These are phyloP conservation scores for Chrysocyon brachyurus DNA, from an alignment of 2,797 vertebrate genomes.

Conservation along the genomic window DNA sequence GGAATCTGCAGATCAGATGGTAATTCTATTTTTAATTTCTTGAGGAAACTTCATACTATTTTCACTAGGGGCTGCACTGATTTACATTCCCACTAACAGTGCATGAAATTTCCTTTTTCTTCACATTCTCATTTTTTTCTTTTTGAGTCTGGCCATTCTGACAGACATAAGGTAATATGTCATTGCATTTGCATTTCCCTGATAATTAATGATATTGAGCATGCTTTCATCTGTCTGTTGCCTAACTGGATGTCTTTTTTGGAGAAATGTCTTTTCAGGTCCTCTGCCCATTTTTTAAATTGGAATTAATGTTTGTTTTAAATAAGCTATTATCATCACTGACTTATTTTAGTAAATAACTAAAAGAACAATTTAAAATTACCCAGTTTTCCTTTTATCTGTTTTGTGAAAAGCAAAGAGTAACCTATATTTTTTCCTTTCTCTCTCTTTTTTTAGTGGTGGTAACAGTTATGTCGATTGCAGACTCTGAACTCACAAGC, in stretches of 20 bases:
- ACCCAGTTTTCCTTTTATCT: not conserved
- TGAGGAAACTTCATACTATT: not conserved
- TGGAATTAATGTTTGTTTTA: not conserved
- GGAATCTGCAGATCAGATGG: not conserved
- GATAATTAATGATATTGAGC: not conserved
- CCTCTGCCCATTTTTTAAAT: not conserved
- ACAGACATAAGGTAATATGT: not conserved
- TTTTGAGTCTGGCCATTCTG: not conserved
- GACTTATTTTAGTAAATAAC: not conserved
- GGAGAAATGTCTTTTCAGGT: not conserved
- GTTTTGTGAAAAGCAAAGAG: not conserved
- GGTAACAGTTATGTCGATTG: not conserved
- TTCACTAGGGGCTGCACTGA: not conserved
- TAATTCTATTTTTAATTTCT: not conserved
- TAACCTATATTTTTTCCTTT: not conserved
- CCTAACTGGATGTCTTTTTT: not conserved
- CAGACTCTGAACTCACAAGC: not conserved
- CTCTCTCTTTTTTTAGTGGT: not conserved
- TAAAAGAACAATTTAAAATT: not conserved
- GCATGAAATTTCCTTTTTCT: not conserved
- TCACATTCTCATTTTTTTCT: not conserved
- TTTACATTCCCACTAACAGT: not conserved
- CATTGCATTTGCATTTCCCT: not conserved
- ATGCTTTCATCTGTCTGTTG: not conserved
- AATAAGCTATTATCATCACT: not conserved